Percentiles rank a stretch among this genome's conserved stretches.
These are phyloP conservation scores for Chirona hameri DNA, from an alignment of 2,888 invertebrate species.

Conservation along the genomic window DNA sequence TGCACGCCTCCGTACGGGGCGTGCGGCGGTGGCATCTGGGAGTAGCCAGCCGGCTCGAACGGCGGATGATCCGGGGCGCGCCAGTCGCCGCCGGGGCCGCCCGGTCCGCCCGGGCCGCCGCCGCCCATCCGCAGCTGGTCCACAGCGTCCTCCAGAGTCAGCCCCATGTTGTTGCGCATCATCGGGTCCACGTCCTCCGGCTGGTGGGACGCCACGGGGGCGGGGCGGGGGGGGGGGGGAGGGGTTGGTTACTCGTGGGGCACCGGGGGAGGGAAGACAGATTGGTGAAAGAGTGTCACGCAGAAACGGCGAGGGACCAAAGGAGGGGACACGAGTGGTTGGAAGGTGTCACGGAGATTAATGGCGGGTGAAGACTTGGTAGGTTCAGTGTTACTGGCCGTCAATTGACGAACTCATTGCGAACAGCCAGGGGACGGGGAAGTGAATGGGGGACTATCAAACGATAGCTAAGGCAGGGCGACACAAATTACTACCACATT, in stretches of 20 bases:
- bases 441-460: too few species aligned
- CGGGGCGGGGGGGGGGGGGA: neutral
- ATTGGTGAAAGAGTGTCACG: too few species aligned
- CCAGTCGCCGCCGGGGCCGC: slow-evolving; percentile 4
- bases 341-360: too few species aligned
- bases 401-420: too few species aligned
- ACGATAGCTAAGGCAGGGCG: too few species aligned
- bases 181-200: neutral
- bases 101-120: neutral
- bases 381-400: too few species aligned
- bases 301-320: too few species aligned
- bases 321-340: too few species aligned
- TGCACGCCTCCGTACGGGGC: neutral
- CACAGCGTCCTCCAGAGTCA: slow-evolving; percentile 1
- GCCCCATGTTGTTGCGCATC: neutral
- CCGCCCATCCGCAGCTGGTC: neutral
- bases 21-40: slow-evolving; percentile 9
- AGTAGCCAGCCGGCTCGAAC: neutral
- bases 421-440: too few species aligned
- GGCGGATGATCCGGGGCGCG: neutral
- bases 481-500: too few species aligned
- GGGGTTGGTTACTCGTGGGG: neutral
- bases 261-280: neutral
- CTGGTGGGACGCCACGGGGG: neutral
- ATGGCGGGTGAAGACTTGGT: too few species aligned